Evolutionary conservation across 2,797 vertebrate species (phyloP), one percentile per base, ranked within the genome.

Genomic region (Menidia menidia): DNA sequence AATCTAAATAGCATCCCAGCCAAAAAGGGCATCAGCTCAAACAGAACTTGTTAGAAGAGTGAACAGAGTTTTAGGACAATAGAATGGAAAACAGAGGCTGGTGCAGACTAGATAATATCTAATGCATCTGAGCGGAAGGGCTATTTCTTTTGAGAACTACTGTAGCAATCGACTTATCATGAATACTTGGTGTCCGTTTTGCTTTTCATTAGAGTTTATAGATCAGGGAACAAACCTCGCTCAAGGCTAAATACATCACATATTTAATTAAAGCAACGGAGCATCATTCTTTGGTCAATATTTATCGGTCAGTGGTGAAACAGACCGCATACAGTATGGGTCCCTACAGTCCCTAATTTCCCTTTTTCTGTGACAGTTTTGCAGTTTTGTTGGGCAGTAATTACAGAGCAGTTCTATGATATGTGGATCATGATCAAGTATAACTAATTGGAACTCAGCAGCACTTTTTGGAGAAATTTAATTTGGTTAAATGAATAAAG

Each of bases 201-300:
- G 10, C 39, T 58, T 62, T 64, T 25, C 3, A 0, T 64, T 67
- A 15, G 51, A 55, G 4, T 74, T 54, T 31, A 53, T 73, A 67
- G 44, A 74, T 68, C 60, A 74, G 52, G 50, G 62, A 30, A 18
- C 25, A 6, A 13, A 58, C 41, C 32, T 16, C 25, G 45, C 63
- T 76, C n/a, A 52, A 61, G 78, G 72, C 57, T 59, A 72, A 78
- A 75, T 64, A 58, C 68, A 70, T 83, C 72, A 62, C 65, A 56
- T 55, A 75, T 75, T n/a, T 78, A 78, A 86, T 81, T 82, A 84
- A 78, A 65, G 60, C 76, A 69, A 55, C 53, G 59, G 77, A 69
- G 72, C 63, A 30, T 65, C 35, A 58, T 62, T 69, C 60, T 35
- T n/a, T 16, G 16, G 59, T 86, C 77, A 63, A 80, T 86, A 76